phyloP scores from a whole-genome alignment of 2,113 vertebrate genomes.

The Chionomys nivalis region DNA sequence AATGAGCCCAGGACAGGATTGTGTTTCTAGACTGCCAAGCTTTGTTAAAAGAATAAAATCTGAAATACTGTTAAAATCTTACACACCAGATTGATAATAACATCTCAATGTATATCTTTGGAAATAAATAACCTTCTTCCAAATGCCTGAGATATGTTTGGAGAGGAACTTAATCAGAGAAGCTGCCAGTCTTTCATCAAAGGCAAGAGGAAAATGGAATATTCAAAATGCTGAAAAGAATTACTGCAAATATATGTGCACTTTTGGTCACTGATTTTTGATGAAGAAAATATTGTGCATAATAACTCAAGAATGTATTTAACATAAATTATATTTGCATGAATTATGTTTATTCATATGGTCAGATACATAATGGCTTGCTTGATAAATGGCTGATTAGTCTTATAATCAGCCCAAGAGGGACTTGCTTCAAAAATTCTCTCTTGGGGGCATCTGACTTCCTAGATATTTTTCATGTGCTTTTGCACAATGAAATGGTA shows the following conservation, averaged over 20 bases:
- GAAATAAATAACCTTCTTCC: slow-evolving; percentile 48
- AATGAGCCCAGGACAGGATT: slow-evolving; percentile 62
- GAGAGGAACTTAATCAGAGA: slow-evolving; percentile 52
- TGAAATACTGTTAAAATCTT: slow-evolving; percentile 49
- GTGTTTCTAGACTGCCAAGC: slow-evolving; percentile 52
- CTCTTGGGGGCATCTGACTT: slow-evolving; percentile 63
- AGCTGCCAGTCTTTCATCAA: slow-evolving; percentile 63
- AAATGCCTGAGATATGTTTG: neutral
- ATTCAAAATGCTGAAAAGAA: slow-evolving; percentile 68
- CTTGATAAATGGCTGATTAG: slow-evolving; percentile 81
- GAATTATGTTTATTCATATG: slow-evolving; percentile 82
- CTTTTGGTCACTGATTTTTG: slow-evolving; percentile 74
- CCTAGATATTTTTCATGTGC: slow-evolving; percentile 62
- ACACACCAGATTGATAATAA: slow-evolving; percentile 35
- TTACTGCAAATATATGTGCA: slow-evolving; percentile 69
- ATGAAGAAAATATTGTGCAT: slow-evolving; percentile 80
- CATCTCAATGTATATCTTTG: slow-evolving; percentile 6
- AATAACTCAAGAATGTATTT: slow-evolving; percentile 77
- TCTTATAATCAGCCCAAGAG: slow-evolving; percentile 78
- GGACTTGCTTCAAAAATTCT: slow-evolving; percentile 63
- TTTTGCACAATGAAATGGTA: neutral
- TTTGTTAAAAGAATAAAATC: slow-evolving; percentile 70
- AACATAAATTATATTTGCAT: slow-evolving; percentile 81
- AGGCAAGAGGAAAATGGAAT: slow-evolving; percentile 57
- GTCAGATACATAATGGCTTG: slow-evolving; percentile 79